Percentiles rank a stretch among this genome's conserved stretches.
phyloP scores from a whole-genome alignment of 2,888 invertebrate genomes.

The Temnothorax ravouxi region DNA sequence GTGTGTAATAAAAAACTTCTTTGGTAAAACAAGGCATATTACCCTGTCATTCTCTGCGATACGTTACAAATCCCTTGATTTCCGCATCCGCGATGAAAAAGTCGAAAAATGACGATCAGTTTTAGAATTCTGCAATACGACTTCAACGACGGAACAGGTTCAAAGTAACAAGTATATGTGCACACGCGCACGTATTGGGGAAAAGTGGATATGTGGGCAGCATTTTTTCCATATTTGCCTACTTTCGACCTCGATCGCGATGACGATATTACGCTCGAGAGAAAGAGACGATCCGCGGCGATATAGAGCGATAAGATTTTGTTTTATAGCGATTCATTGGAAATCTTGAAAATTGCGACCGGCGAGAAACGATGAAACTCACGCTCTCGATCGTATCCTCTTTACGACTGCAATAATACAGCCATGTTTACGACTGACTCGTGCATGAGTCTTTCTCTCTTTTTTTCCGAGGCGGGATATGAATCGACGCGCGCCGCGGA shows the following conservation, averaged over 20 bases:
- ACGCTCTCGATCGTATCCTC: slow-evolving; percentile 61
- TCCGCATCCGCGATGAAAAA: neutral
- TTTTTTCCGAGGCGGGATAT: neutral
- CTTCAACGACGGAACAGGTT: neutral
- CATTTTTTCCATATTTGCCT: slow-evolving; percentile 58
- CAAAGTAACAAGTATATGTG: neutral
- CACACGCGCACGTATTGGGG: neutral
- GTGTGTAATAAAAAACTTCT: no score
- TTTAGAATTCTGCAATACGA: neutral
- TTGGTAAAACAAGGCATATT: no score
- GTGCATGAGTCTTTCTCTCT: slow-evolving; percentile 3
- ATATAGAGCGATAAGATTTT: slow-evolving; percentile 65
- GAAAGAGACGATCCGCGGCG: neutral
- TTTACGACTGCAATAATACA: slow-evolving; percentile 63
- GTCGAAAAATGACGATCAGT: neutral
- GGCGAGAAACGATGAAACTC: slow-evolving; percentile 53
- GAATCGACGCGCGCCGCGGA: slow-evolving; percentile 39
- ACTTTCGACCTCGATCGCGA: slow-evolving; percentile 51
- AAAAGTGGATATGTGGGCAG: neutral
- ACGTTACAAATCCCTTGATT: no score
- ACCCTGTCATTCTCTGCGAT: no score
- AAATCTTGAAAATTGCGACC: slow-evolving; percentile 58
- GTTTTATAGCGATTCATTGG: slow-evolving; percentile 61
- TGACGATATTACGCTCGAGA: slow-evolving; percentile 36
- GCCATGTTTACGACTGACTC: slow-evolving; percentile 60